phyloP scores from a whole-genome alignment of 2,113 vertebrate genomes.

The Forbesichthys papilliferus region DNA sequence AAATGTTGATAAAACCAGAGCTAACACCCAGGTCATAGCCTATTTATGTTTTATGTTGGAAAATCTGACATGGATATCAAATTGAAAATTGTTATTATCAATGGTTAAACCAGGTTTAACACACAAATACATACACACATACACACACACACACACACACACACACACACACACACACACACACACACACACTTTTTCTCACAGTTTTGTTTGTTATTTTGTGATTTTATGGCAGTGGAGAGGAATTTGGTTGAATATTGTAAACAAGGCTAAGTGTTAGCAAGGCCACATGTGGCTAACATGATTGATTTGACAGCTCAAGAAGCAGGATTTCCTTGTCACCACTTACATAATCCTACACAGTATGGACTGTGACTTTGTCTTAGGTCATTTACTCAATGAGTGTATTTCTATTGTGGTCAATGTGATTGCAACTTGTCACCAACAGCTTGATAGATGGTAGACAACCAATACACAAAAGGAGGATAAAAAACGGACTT shows the following conservation, averaged over 20 bases:
- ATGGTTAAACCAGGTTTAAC: background rate
- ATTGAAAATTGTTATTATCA: too few species aligned
- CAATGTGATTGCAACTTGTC: too few species aligned
- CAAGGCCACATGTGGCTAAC: background rate
- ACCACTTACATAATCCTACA: slow-evolving; percentile 17
- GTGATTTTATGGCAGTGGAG: background rate
- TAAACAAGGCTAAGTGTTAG: slow-evolving; percentile 16
- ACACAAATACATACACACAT: background rate
- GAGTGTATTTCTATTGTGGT: too few species aligned
- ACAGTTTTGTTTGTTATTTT: background rate
- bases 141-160: too few species aligned
- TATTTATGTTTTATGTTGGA: too few species aligned
- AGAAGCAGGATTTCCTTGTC: slow-evolving; percentile 18
- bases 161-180: too few species aligned
- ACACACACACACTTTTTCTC: too few species aligned
- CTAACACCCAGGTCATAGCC: too few species aligned
- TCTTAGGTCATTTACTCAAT: background rate
- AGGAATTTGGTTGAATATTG: background rate
- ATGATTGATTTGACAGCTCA: slow-evolving; percentile 18
- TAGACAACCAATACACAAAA: background rate
- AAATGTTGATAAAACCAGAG: too few species aligned
- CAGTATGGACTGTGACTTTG: background rate
- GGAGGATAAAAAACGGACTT: background rate
- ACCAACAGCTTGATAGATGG: background rate
- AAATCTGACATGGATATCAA: too few species aligned